Evolutionary conservation across 1,140 invertebrate genomes (phyloP), one percentile per base, ranked within the genome.

Genomic region (Neodiprion lecontei): DNA sequence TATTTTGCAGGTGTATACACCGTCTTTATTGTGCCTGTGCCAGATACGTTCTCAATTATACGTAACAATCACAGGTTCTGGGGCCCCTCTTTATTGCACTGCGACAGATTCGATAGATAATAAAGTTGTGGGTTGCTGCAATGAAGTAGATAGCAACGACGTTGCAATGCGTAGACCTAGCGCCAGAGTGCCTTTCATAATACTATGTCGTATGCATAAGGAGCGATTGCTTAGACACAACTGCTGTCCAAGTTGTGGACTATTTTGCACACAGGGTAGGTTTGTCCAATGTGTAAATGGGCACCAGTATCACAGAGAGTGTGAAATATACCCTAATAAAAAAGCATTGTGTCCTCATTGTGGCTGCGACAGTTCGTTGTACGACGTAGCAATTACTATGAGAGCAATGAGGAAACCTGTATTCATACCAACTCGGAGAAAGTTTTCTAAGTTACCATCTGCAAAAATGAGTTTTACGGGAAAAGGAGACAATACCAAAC

Each of bases 201-300:
- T 96, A n/a, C 88, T 96, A 1, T 98, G 97, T 86, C 91, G 93
- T 65, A 90, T 93, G 81, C 97, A 98, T 85, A 90, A 92, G 76
- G 91, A 93, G 79, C 91, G 96, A 74, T 85, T 98, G 47, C 85
- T 91, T 9, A 85, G 92, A 48, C 97, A 98, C 85, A 96, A 97
- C 82, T 97, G 96, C 84, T 98, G 97, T 84, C 94, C 96, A 0
- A 92, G 93, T 0, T 98, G 97, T 87, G 97, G 96, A 8, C 88
- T 96, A 17, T 98, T 97, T 85, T 98, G 96, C 83, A 95, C 96
- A 48, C 96, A 97, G 91, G 96, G 95, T 47, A 90, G 90, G 76
- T 95, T 95, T 86, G 90, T 93, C 67, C 92, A 94, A 76, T 96
- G 95, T 83, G 88, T 88, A 9, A 90, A 89, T 40, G 88, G 91